A percentile compares a stretch with the other conserved stretches of the same genome.
Evolutionary conservation across 2,113 vertebrate species (phyloP).

Genomic region (Ahaetulla prasina): DNA sequence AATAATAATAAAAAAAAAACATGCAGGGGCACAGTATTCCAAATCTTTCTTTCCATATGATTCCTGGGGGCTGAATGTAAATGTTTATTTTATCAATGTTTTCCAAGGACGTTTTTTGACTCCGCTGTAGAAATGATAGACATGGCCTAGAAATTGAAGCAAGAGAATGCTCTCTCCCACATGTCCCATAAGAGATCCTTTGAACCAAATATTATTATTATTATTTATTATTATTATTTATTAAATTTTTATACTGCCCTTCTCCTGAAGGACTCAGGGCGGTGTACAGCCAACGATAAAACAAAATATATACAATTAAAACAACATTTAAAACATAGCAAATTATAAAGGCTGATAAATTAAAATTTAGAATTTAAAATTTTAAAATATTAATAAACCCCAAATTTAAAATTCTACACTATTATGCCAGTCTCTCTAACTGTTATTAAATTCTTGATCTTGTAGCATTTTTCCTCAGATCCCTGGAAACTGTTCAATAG

Average conservation of each 20-base stretch:
- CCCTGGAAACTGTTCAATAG: neutral
- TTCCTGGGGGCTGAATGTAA: neutral
- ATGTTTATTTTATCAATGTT: neutral
- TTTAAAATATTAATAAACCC: too few species aligned
- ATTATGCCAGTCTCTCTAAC: too few species aligned
- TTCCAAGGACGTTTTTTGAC: neutral
- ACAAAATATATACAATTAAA: too few species aligned
- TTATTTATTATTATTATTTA: too few species aligned
- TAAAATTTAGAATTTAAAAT: too few species aligned
- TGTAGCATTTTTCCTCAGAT: neutral
- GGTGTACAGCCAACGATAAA: too few species aligned
- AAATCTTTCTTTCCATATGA: neutral
- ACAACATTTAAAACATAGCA: too few species aligned
- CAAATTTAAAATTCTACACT: too few species aligned
- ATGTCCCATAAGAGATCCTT: neutral
- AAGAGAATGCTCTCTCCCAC: neutral
- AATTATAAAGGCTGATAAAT: too few species aligned
- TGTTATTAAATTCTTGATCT: neutral
- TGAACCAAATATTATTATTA: too few species aligned
- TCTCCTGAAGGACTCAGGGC: too few species aligned
- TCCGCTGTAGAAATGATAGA: neutral
- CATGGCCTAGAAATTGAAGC: neutral
- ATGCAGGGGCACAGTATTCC: neutral
- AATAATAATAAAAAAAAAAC: neutral
- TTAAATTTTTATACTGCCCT: too few species aligned